Evolutionary conservation across 1,140 invertebrate genomes (phyloP).

Genomic region (Metopolophium dirhodum): DNA sequence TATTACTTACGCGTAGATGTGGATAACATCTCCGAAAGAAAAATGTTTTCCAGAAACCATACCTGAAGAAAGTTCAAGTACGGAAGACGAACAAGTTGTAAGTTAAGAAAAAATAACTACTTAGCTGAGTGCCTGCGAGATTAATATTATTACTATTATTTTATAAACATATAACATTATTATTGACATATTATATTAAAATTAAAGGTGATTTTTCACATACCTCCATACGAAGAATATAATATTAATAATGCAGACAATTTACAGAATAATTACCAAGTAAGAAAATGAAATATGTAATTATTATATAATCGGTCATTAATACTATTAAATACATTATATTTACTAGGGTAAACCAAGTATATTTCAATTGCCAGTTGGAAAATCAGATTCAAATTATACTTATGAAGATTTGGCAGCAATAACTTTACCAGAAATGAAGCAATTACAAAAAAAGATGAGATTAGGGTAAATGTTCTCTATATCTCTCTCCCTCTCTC

Average conservation of each 20-base stretch:
- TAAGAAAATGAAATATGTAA: neutral
- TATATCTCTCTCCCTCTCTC: too few species aligned
- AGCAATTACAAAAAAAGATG: constrained; percentile 60
- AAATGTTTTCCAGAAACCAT: constrained; percentile 89
- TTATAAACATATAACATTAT: neutral
- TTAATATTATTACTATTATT: neutral
- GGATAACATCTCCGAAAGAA: constrained; percentile 84
- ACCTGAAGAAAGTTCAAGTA: constrained; percentile 88
- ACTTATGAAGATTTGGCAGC: constrained; percentile 42
- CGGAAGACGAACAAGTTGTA: constrained; percentile 89
- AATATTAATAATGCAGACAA: constrained; percentile 63
- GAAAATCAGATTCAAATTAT: constrained; percentile 44
- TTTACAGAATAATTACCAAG: constrained; percentile 51
- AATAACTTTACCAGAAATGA: constrained; percentile 49
- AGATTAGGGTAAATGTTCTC: constrained; percentile 22
- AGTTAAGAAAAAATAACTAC: constrained; percentile 59
- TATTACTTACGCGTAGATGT: constrained; percentile 64
- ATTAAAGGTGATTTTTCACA: constrained; percentile 74
- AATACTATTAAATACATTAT: neutral
- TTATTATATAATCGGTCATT: neutral
- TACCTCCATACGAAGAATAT: constrained; percentile 75
- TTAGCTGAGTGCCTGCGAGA: neutral
- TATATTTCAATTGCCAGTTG: constrained; percentile 69
- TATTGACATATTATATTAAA: too few species aligned
- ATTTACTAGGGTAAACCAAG: constrained; percentile 66